Percentiles rank a stretch among this genome's conserved stretches.
phyloP scores from a whole-genome alignment of 2,113 vertebrate species.

The Xerus inauris region DNA sequence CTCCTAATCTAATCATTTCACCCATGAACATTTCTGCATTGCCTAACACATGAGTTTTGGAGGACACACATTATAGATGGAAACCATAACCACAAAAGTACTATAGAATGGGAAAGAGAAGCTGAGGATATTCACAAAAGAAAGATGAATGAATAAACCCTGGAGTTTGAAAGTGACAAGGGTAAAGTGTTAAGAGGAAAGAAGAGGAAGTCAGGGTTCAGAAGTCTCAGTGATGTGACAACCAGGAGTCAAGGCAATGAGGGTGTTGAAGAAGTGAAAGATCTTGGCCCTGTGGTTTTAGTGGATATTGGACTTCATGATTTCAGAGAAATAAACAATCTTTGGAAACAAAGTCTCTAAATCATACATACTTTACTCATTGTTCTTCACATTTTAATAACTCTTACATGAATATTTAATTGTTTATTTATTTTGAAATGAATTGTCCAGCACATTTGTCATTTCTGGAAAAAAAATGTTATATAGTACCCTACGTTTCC shows the following conservation, averaged over 20 bases:
- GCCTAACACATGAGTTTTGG: no score
- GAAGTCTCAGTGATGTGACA: not conserved
- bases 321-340: not conserved
- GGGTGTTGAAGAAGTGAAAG: no score
- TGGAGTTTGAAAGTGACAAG: not conserved
- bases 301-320: not conserved
- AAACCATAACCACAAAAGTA: not conserved
- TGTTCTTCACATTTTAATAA: not conserved
- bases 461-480: not conserved
- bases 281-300: not conserved
- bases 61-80: no score
- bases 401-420: not conserved
- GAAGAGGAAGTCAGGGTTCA: not conserved
- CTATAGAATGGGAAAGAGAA: not conserved
- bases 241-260: not conserved
- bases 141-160: not conserved
- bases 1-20: no score
- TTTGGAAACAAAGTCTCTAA: not conserved
- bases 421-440: slow-evolving; percentile 23
- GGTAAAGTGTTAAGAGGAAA: not conserved
- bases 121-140: not conserved
- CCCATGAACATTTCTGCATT: no score
- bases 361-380: not conserved
- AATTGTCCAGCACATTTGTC: not conserved
- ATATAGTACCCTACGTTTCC: not conserved